A percentile compares a stretch with the other conserved stretches of the same genome.
Evolutionary conservation across 2,113 vertebrate genomes (phyloP).

Genomic region (Cinclus mexicanus): DNA sequence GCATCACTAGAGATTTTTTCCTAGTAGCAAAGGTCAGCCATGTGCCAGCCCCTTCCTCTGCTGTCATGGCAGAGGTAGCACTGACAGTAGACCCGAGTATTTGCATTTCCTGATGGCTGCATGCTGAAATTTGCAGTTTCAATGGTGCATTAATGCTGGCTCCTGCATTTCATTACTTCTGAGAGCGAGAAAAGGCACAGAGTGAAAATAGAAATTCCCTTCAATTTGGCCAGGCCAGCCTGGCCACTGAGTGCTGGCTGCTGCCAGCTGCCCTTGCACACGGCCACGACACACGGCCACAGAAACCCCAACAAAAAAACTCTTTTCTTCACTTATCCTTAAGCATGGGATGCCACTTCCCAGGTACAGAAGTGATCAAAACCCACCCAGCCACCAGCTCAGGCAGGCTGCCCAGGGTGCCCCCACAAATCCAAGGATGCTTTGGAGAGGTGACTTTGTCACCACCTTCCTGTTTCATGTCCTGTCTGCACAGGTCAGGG

Average conservation of each 20-base stretch:
- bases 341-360: not conserved
- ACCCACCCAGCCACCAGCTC: rapidly evolving
- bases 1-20: not conserved
- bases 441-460: rapidly evolving
- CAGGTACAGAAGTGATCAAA: not conserved
- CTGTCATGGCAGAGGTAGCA: not conserved
- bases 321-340: not conserved
- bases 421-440: not conserved
- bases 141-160: slow-evolving; percentile 54
- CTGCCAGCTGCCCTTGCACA: not conserved
- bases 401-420: not conserved
- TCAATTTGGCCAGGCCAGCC: not conserved
- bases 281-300: rapidly evolving
- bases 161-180: slow-evolving; percentile 57
- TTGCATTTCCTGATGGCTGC: slow-evolving; percentile 52
- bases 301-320: not conserved
- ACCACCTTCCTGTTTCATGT: rapidly evolving
- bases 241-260: not conserved
- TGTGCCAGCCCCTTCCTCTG: not conserved
- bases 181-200: not conserved
- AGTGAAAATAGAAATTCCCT: not conserved
- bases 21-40: not conserved
- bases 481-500: not conserved
- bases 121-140: slow-evolving; percentile 47
- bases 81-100: not conserved